Evolutionary conservation across 2,113 vertebrate genomes (phyloP), one percentile per base, ranked within the genome.

Genomic region (Pan paniscus): DNA sequence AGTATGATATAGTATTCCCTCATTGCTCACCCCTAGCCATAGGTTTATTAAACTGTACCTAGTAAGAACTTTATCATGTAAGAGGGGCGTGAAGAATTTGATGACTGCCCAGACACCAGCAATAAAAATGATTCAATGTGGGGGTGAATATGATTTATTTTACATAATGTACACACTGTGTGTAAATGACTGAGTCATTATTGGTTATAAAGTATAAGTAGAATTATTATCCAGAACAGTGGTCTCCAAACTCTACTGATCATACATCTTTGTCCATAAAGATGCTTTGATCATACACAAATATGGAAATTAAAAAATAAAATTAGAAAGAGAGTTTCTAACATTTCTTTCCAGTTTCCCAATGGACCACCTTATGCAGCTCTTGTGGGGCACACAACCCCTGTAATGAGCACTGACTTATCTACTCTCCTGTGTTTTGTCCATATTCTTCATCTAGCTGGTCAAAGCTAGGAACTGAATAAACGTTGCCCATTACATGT

Each of bases 221-320:
- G 25, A 17, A 48, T 55, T 83, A 67, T 50, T 61, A 27, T 23
- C 20, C 48, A 94, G 20, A 78, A 13, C 1, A 3, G 3, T 18
- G 40, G 18, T 87, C 61, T 94, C 20, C 48, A 86, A 67, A 73
- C 48, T 46, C 30, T 79, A 92, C 16, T 4, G 57, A 40, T 82
- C 23, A 43, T 14, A 67, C 8, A 57, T 32, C 6, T 9, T 87
- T 83, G 40, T 48, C 72, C 57, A 38, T 35, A 93, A 64, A 85
- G 35, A 81, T 76, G 40, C 17, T 61, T 70, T 75, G 18, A 52
- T 84, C 35, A 93, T 3, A 1, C 6, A 64, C 25, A 25, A 75
- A 67, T 61, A 25, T 32, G 32, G 35, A 84, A 90, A 94, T 55
- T 70, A 75, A 91, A 90, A 90, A 96, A 38, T n/a, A 67, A 64